These are phyloP conservation scores for Chamaea fasciata DNA, from an alignment of 2,113 vertebrate species.

Conservation along the genomic window DNA sequence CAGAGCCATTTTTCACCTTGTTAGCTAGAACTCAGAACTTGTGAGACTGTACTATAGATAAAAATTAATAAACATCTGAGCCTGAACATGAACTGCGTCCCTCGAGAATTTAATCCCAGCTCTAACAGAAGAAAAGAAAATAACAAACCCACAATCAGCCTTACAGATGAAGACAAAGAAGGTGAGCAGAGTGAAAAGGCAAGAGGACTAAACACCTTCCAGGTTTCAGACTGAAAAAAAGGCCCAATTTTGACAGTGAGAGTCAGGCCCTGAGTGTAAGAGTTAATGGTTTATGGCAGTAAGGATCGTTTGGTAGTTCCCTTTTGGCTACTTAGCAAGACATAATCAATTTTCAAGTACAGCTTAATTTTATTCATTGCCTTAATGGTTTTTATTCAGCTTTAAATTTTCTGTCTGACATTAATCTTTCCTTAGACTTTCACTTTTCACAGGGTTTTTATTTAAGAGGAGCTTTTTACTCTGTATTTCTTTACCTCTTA, in stretches of 20 bases:
- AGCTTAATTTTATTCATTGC: background rate
- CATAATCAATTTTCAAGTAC: background rate
- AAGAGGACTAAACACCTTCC: background rate
- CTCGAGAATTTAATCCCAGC: too few relatives aligned
- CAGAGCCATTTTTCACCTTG: too few relatives aligned
- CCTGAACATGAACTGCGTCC: too few relatives aligned
- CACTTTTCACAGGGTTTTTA: background rate
- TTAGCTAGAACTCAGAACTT: too few relatives aligned
- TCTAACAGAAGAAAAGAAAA: too few relatives aligned
- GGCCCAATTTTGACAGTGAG: background rate
- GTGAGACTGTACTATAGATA: too few relatives aligned
- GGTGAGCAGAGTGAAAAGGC: background rate
- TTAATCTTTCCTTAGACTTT: background rate
- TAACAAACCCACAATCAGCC: background rate
- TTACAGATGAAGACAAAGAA: background rate
- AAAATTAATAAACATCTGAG: too few relatives aligned
- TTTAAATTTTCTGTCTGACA: background rate
- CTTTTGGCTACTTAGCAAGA: background rate
- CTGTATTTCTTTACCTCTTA: background rate
- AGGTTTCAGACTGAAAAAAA: background rate
- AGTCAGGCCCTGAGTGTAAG: background rate
- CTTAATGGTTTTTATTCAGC: background rate
- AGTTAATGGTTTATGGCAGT: background rate
- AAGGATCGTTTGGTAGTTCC: background rate
- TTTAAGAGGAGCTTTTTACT: background rate